A percentile compares a stretch with the other conserved stretches of the same genome.
Evolutionary conservation across 2,797 vertebrate genomes (phyloP).

Genomic region (Amblyraja radiata): DNA sequence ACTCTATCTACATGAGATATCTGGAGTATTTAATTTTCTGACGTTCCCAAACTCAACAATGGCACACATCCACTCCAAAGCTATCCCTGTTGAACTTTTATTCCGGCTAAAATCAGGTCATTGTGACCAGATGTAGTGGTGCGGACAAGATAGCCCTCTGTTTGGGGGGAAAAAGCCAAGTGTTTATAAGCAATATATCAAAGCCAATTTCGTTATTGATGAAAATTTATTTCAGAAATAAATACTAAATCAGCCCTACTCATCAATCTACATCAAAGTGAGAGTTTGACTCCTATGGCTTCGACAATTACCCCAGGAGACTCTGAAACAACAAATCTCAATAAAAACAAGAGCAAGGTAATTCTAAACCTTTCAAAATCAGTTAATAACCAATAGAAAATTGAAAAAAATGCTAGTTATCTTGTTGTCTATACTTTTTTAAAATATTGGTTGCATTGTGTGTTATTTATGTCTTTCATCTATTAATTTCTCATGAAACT

Average conservation of each 20-base stretch:
- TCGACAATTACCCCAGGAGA: slow-evolving; percentile 61
- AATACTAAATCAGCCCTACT: slow-evolving; percentile 67
- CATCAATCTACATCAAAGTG: slow-evolving; percentile 57
- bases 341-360: slow-evolving; percentile 1
- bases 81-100: too few species aligned
- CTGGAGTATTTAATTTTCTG: too few species aligned
- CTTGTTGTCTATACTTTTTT: neutral
- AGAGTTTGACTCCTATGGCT: slow-evolving; percentile 64
- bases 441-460: neutral
- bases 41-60: too few species aligned
- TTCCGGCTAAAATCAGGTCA: neutral
- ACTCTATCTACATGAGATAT: too few species aligned
- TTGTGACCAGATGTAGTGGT: neutral
- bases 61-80: too few species aligned
- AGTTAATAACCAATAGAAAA: neutral
- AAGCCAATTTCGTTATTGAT: neutral
- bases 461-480: neutral
- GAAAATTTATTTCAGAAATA: slow-evolving; percentile 62
- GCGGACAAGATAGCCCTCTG: neutral
- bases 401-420: neutral
- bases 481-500: neutral
- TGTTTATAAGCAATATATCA: neutral
- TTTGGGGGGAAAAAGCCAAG: neutral
- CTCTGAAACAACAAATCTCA: slow-evolving; percentile 46
- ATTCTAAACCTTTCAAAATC: neutral